phyloP scores from a whole-genome alignment of 2,888 invertebrate genomes.

The Amphipoea lucens region DNA sequence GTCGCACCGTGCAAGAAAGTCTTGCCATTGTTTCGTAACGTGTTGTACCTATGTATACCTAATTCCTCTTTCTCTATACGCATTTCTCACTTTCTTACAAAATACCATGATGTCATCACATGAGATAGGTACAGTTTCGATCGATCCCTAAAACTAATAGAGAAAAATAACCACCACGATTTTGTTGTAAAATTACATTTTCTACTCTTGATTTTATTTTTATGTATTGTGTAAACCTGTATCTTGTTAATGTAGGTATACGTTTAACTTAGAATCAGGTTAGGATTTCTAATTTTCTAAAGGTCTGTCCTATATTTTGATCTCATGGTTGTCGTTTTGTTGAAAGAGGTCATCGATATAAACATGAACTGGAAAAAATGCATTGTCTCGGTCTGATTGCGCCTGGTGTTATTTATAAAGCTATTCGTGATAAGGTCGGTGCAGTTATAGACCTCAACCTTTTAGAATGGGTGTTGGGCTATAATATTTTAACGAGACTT shows the following conservation, averaged over 20 bases:
- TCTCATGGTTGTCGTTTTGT: conserved; percentile 29
- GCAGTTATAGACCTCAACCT: conserved; percentile 54
- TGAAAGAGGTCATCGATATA: conserved; percentile 57
- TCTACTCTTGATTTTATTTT: conserved; percentile 19
- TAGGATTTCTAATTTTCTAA: conserved; percentile 42
- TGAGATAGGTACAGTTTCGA: background rate
- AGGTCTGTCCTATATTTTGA: conserved; percentile 43
- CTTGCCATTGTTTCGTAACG: conserved; percentile 60
- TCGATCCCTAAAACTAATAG: background rate
- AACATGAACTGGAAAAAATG: conserved; percentile 53
- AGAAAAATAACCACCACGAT: background rate
- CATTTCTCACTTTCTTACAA: conserved; percentile 33
- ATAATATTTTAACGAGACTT: conserved; percentile 22
- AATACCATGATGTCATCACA: conserved; percentile 8
- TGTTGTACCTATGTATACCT: conserved; percentile 46
- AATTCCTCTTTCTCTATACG: conserved; percentile 39
- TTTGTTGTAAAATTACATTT: conserved; percentile 19
- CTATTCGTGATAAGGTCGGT: conserved; percentile 58
- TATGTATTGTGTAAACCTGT: conserved; percentile 22
- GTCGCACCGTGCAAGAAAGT: conserved; percentile 63
- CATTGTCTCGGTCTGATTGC: conserved; percentile 66
- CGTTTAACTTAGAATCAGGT: conserved; percentile 7
- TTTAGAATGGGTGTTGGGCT: conserved; percentile 29
- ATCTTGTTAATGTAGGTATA: background rate
- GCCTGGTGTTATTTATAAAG: conserved; percentile 59